Evolutionary conservation across 2,888 invertebrate genomes (phyloP).

Genomic region (Watsonalla binaria): DNA sequence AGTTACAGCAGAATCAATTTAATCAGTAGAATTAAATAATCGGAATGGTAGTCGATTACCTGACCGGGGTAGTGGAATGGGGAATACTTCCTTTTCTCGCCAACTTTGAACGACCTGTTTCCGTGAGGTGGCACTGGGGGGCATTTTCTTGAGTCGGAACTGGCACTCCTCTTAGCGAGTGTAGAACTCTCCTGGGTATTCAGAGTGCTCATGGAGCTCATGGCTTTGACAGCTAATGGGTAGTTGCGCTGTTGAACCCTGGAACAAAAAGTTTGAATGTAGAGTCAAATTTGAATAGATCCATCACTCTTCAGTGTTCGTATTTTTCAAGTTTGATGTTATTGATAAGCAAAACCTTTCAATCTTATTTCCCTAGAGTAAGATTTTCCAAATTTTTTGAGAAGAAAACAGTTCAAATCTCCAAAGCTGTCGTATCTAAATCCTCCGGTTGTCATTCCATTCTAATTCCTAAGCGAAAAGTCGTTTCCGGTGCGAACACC

Average conservation of each 20-base stretch:
- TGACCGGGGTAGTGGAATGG: conserved; percentile 55
- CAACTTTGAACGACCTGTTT: conserved; percentile 24
- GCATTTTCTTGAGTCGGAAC: conserved; percentile 25
- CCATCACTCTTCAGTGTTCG: neutral
- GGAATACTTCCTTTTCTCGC: conserved; percentile 49
- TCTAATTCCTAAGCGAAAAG: no score
- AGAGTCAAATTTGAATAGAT: conserved; percentile 6
- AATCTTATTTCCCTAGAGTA: no score
- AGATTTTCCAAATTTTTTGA: no score
- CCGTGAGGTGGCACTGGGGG: conserved; percentile 40
- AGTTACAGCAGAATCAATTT: conserved; percentile 15
- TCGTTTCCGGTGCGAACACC: no score
- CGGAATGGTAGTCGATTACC: conserved; percentile 37
- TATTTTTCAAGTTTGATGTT: no score
- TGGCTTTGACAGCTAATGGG: conserved; percentile 13
- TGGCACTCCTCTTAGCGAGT: conserved; percentile 16
- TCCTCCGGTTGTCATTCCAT: no score
- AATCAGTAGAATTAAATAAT: conserved; percentile 16
- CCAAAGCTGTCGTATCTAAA: no score
- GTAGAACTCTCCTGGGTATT: neutral
- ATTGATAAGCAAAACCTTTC: no score
- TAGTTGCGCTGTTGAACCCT: conserved; percentile 23
- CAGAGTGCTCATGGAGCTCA: conserved; percentile 4
- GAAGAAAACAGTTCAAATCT: no score
- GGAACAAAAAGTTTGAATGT: conserved; percentile 6